Conservation (phyloP, 2,113 vertebrate species). For the Uropsilus gracilis region DNA sequence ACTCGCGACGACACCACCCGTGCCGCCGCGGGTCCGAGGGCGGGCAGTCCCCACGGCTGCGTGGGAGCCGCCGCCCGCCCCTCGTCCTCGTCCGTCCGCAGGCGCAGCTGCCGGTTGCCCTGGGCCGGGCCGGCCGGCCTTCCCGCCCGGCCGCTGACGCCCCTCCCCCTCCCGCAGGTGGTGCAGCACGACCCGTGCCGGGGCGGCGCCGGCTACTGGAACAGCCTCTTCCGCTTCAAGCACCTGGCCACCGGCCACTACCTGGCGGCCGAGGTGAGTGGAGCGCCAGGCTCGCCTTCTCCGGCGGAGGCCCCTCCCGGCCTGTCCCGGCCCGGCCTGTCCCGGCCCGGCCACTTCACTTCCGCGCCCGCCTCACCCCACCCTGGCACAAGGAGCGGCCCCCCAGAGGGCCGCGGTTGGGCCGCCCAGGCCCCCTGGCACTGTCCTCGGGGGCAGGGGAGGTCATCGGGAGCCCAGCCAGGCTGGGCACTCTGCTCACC, state of each 20-base stretch:
- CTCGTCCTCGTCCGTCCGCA: too few relatives aligned
- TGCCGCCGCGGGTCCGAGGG: too few relatives aligned
- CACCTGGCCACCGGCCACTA: conserved; percentile 98
- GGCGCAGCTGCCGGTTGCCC: too few relatives aligned
- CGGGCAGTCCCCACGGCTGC: too few relatives aligned
- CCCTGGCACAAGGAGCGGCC: background rate
- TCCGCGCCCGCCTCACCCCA: background rate
- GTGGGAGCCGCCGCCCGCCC: too few relatives aligned
- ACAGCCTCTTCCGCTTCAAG: conserved; percentile 98
- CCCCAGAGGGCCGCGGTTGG: too few relatives aligned
- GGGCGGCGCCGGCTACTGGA: conserved; percentile 98
- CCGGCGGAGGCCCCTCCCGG: too few relatives aligned
- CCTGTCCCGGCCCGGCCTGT: background rate
- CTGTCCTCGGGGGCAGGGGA: too few relatives aligned
- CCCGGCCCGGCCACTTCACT: background rate
- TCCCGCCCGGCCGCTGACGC: background rate
- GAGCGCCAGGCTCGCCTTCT: background rate
- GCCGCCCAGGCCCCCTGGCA: too few relatives aligned
- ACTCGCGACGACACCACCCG: too few relatives aligned
- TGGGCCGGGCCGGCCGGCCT: background rate
- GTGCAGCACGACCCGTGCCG: conserved; percentile 98
- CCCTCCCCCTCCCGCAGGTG: conserved; percentile 79
- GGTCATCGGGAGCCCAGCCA: too few relatives aligned
- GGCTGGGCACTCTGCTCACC: too few relatives aligned
- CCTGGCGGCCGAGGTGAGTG: conserved; percentile 95